These are phyloP conservation scores for Acanthurus lineatus DNA, from an alignment of 2,797 vertebrate genomes.

Conservation along the genomic window DNA sequence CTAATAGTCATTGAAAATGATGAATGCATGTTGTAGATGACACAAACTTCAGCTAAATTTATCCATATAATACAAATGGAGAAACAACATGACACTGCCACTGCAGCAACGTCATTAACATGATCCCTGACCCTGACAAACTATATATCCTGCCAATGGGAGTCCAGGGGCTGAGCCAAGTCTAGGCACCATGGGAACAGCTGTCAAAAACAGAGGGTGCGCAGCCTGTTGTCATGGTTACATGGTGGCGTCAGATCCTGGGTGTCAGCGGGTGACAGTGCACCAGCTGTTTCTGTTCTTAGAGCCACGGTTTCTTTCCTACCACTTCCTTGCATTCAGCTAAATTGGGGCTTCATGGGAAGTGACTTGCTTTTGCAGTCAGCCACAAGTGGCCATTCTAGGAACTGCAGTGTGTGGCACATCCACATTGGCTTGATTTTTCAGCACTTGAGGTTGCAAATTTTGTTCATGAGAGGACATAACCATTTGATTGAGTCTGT, in stretches of 20 bases:
- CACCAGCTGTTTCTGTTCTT: conserved; percentile 75
- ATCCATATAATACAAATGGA: conserved; percentile 38
- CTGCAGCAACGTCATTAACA: conserved; percentile 46
- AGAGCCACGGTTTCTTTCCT: conserved; percentile 47
- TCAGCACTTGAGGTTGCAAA: no score
- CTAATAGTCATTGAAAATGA: conserved; percentile 8
- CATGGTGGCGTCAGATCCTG: conserved; percentile 63
- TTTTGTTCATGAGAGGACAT: no score
- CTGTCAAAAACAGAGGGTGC: conserved; percentile 79
- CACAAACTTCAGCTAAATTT: conserved; percentile 11
- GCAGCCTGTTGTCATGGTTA: conserved; percentile 78
- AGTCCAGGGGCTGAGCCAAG: conserved; percentile 60
- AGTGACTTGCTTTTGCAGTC: no score
- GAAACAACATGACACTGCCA: conserved; percentile 53
- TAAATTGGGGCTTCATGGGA: conserved; percentile 1
- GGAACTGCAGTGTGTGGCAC: no score
- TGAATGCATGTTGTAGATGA: conserved; percentile 4
- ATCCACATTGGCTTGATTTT: no score
- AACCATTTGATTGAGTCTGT: neutral
- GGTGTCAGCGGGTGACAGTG: conserved; percentile 69
- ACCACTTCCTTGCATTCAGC: conserved; percentile 43
- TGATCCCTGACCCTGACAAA: conserved; percentile 64
- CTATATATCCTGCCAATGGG: conserved; percentile 60
- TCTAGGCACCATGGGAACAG: conserved; percentile 79
- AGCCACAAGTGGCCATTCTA: no score